phyloP scores from a whole-genome alignment of 2,888 invertebrate species.

The Sarcophaga subvicina region DNA sequence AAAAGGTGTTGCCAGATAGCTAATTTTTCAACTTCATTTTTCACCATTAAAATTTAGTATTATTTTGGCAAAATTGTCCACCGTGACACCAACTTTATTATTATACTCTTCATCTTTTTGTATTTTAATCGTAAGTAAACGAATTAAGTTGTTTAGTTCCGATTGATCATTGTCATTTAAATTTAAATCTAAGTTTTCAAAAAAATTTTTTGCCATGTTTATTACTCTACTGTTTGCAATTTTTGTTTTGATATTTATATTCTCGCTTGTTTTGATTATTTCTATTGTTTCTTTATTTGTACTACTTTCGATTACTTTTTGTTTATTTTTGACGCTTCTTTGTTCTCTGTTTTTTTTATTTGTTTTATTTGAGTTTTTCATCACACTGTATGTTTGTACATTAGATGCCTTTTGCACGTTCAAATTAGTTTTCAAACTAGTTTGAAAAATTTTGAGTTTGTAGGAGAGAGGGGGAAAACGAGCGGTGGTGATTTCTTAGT shows the following conservation, averaged over 20 bases:
- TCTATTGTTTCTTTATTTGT: background rate
- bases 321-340: background rate
- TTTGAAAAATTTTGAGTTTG: no score
- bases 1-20: no score
- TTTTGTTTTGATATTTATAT: background rate
- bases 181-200: no score
- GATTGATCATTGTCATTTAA: constrained; percentile 11
- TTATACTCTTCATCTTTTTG: constrained; percentile 20
- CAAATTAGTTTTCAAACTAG: no score
- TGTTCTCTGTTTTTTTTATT: no score
- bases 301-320: background rate
- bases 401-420: no score
- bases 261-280: background rate
- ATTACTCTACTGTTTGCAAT: no score
- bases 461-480: no score
- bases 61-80: constrained; percentile 48
- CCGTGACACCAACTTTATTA: background rate
- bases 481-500: no score
- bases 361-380: background rate
- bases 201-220: no score
- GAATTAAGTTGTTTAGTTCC: constrained; percentile 12
- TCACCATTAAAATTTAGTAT: constrained; percentile 51
- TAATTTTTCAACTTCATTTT: background rate
- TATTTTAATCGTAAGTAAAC: background rate
- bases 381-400: no score